Percentiles rank a stretch among this genome's conserved stretches.
phyloP scores from a whole-genome alignment of 2,113 vertebrate genomes.

The Harpagus bidentatus region DNA sequence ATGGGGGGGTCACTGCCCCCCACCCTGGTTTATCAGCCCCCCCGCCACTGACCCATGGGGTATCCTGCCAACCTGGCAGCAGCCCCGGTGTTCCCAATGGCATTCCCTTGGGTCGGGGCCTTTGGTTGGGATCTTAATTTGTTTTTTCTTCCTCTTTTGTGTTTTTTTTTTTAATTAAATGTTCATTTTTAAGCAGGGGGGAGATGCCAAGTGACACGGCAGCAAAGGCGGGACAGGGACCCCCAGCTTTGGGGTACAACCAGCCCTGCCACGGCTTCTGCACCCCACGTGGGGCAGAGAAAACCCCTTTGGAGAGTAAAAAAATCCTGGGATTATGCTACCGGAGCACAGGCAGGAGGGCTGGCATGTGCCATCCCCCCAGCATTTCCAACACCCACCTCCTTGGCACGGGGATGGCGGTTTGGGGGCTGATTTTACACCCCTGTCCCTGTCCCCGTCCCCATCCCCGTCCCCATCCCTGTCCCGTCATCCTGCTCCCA shows the following conservation, averaged over 20 bases:
- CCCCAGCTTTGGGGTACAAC: not conserved
- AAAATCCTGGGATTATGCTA: not conserved
- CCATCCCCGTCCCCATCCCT: not conserved
- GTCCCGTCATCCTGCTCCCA: not conserved
- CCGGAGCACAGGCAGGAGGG: not conserved
- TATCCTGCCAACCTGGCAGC: not conserved
- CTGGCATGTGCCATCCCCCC: not conserved
- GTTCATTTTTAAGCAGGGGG: not conserved
- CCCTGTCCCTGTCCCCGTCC: not conserved
- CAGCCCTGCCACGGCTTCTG: not conserved
- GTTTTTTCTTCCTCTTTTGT: not conserved
- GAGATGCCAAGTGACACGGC: not conserved
- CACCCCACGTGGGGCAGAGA: not conserved
- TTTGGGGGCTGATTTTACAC: not conserved
- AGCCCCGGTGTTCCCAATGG: not conserved
- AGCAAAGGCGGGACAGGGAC: not conserved
- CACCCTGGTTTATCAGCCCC: not conserved
- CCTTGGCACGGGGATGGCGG: not conserved
- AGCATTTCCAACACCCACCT: not conserved
- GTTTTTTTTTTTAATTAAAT: not conserved
- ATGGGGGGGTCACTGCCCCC: not conserved
- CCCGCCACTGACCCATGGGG: not conserved
- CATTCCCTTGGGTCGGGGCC: not conserved
- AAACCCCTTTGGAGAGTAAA: not conserved
- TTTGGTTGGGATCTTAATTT: conserved; percentile 41